Percentiles rank a stretch among this genome's conserved stretches.
Evolutionary conservation across 1,140 invertebrate genomes (phyloP).

Genomic region (Neodiprion virginianus): DNA sequence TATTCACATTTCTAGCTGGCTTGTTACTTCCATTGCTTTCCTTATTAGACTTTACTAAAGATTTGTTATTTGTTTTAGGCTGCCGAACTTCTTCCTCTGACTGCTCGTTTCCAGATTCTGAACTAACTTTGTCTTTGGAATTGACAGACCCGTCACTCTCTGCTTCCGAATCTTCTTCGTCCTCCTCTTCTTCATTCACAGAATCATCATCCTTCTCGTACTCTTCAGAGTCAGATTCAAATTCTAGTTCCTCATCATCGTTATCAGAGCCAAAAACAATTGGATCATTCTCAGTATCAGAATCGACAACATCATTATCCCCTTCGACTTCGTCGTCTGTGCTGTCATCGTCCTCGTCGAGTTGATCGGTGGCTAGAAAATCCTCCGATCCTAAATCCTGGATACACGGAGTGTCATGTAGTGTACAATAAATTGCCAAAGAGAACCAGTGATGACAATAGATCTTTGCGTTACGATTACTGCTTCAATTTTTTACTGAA

Average conservation of each 20-base stretch:
- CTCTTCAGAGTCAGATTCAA: slow-evolving; percentile 36
- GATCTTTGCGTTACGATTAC: too few relatives aligned
- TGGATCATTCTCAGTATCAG: slow-evolving; percentile 60
- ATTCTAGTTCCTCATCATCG: slow-evolving; percentile 31
- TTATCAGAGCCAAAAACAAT: slow-evolving; percentile 39
- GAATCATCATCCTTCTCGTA: slow-evolving; percentile 38
- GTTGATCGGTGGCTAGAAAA: slow-evolving; percentile 40
- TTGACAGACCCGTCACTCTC: slow-evolving; percentile 20
- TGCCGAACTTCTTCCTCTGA: slow-evolving; percentile 43
- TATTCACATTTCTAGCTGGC: slow-evolving; percentile 19
- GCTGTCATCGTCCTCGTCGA: slow-evolving; percentile 59
- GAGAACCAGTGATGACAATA: too few relatives aligned
- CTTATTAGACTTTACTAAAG: slow-evolving; percentile 31
- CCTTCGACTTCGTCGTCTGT: slow-evolving; percentile 64
- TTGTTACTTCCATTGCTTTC: slow-evolving; percentile 43
- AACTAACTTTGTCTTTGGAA: slow-evolving; percentile 25
- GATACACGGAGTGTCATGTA: not conserved
- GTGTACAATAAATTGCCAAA: too few relatives aligned
- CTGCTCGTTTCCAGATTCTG: slow-evolving; percentile 30
- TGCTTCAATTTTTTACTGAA: too few relatives aligned
- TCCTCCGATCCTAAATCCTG: slow-evolving; percentile 50
- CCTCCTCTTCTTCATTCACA: slow-evolving; percentile 33
- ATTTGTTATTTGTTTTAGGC: slow-evolving; percentile 26
- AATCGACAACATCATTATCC: slow-evolving; percentile 51
- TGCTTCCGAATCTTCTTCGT: slow-evolving; percentile 30